Conservation (phyloP, 2,113 vertebrate genomes). For the Platysternon megacephalum region DNA sequence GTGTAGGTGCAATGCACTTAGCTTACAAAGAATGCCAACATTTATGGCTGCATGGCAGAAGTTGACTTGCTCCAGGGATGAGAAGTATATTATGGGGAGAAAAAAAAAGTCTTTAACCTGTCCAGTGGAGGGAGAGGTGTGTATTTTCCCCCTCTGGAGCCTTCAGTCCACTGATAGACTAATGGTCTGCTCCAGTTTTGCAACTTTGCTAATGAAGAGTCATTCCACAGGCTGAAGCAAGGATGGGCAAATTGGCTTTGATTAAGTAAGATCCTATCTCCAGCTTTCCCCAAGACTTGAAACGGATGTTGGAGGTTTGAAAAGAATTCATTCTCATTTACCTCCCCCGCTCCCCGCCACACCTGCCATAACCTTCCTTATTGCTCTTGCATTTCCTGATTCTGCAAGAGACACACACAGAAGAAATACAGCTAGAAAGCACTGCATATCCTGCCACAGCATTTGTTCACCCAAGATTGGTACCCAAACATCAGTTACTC, state of each 20-base stretch:
- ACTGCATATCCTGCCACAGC: too few relatives aligned
- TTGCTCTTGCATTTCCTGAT: too few relatives aligned
- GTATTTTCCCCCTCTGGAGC: background rate
- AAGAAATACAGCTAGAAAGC: too few relatives aligned
- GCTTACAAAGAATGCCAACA: background rate
- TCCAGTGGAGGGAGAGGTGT: background rate
- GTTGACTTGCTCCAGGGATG: background rate
- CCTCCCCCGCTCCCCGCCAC: too few relatives aligned
- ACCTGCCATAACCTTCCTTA: too few relatives aligned
- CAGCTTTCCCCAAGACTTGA: too few relatives aligned
- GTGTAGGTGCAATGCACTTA: background rate
- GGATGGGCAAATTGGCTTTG: background rate
- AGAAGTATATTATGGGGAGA: accelerated
- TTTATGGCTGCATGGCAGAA: too few relatives aligned
- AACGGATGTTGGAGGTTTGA: background rate
- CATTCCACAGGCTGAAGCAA: background rate
- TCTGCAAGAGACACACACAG: too few relatives aligned
- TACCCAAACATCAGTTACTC: too few relatives aligned
- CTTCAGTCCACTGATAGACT: background rate
- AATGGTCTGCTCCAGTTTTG: background rate
- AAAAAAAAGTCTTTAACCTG: background rate
- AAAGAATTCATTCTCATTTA: background rate
- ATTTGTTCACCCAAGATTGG: too few relatives aligned
- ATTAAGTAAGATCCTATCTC: background rate
- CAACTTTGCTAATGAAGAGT: background rate